These are phyloP conservation scores for Bombus sylvicola DNA, from an alignment of 1,140 invertebrate genomes.

Conservation along the genomic window DNA sequence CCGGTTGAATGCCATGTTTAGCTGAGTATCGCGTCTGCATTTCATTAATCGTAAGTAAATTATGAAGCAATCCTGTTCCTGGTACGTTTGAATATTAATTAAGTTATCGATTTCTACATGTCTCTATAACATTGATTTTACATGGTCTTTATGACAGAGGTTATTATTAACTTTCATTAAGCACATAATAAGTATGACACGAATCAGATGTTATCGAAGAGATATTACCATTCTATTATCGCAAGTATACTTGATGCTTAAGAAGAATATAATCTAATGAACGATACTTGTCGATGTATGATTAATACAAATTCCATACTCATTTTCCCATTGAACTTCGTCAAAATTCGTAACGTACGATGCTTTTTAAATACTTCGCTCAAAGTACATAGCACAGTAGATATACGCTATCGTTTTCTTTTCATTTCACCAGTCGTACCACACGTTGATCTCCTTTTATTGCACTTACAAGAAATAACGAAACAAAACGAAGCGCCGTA, in stretches of 20 bases:
- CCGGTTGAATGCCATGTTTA: not conserved
- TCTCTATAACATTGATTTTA: not conserved
- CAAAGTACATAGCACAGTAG: too few relatives aligned
- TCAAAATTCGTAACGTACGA: not conserved
- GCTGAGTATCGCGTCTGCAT: too few relatives aligned
- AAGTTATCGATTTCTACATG: not conserved
- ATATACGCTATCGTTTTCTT: not conserved
- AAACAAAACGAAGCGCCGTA: not conserved
- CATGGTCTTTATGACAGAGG: not conserved
- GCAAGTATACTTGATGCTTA: not conserved
- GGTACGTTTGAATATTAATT: not conserved
- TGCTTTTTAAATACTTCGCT: too few relatives aligned
- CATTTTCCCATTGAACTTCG: not conserved
- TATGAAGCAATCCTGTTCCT: not conserved
- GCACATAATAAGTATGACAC: not conserved
- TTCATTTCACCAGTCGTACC: not conserved
- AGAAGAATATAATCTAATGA: not conserved
- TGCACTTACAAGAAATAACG: not conserved
- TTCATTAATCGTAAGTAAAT: not conserved
- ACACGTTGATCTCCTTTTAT: not conserved
- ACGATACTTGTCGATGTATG: too few relatives aligned
- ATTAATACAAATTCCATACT: not conserved
- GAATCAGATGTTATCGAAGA: not conserved
- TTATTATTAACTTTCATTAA: not conserved
- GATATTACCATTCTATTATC: not conserved